Evolutionary conservation across 2,797 vertebrate species (phyloP), one percentile per base, ranked within the genome.

Genomic region (Myripristis murdjan): DNA sequence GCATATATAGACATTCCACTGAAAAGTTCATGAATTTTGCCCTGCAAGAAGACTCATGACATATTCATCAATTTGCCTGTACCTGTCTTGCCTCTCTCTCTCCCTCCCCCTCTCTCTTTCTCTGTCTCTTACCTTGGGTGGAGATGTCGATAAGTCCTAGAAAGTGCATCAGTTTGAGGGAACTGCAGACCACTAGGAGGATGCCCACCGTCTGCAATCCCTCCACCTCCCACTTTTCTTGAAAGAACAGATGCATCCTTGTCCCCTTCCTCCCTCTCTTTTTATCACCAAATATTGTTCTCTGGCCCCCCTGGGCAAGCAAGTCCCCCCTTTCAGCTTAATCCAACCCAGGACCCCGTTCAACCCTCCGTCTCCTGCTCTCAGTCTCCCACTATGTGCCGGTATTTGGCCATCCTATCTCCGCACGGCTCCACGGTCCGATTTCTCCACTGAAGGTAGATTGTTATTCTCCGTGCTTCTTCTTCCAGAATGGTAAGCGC

Each of bases 151-250:
- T 95, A 77, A 95, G 93, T 87, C 96, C 96, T 86, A 95, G 92
- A 93, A 96, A 96, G 89, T 96, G 95, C 93, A 97, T 92, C 85
- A 96, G 93, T 93, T 96, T 96, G 64, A 95, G 87, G 72, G 94
- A 95, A 87, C 93, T 95, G 89, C 92, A 95, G 87, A 96, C 90
- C 80, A 96, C 91, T 86, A 96, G 90, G 55, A 96, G 93, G 84
- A 96, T 93, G 48, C 95, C 95, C 72, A 96, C 87, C 0, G 91
- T 95, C 92, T 96, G 95, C 87, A 96, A 89, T 67, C 95, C 95
- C 90, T 96, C 94, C 88, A 95, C 88, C 90, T 95, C 93, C 93
- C 93, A 95, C 70, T 90, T 92, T 22, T 94, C 92, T 72, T 81
- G 81, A 80, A 92, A 93, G 86, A 95, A 94, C 79, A 91, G 86